These are phyloP conservation scores for Stenodera caucasica DNA, from an alignment of 2,888 invertebrate species.

Conservation along the genomic window DNA sequence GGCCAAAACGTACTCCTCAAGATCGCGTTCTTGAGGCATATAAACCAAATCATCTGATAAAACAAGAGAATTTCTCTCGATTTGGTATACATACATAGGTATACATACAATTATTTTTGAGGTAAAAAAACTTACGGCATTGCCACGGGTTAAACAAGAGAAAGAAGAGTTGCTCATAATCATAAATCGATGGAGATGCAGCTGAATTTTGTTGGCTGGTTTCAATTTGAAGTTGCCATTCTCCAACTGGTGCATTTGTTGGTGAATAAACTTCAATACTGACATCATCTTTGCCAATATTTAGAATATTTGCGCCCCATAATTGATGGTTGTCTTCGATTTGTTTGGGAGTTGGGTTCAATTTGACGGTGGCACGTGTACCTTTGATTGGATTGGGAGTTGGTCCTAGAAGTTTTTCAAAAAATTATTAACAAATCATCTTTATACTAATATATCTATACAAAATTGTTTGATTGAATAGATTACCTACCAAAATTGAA, in stretches of 20 bases:
- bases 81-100: no score
- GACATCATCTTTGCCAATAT: conserved; percentile 47
- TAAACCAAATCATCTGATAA: conserved; percentile 72
- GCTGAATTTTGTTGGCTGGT: conserved; percentile 58
- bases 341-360: conserved; percentile 37
- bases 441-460: no score
- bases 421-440: not conserved
- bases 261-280: conserved; percentile 62
- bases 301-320: conserved; percentile 50
- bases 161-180: conserved; percentile 70
- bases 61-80: no score
- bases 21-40: conserved; percentile 68
- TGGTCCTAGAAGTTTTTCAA: conserved; percentile 46
- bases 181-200: conserved; percentile 56
- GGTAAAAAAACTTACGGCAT: conserved; percentile 63
- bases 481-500: conserved; percentile 73
- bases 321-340: conserved; percentile 40
- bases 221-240: conserved; percentile 68
- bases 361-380: conserved; percentile 57
- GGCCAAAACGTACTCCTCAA: conserved; percentile 77
- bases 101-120: no score
- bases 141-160: conserved; percentile 84
- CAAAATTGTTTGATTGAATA: no score
- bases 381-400: conserved; percentile 60
- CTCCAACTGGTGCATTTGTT: conserved; percentile 66